Conservation (phyloP, 2,113 vertebrate genomes). For the Albula glossodonta region DNA sequence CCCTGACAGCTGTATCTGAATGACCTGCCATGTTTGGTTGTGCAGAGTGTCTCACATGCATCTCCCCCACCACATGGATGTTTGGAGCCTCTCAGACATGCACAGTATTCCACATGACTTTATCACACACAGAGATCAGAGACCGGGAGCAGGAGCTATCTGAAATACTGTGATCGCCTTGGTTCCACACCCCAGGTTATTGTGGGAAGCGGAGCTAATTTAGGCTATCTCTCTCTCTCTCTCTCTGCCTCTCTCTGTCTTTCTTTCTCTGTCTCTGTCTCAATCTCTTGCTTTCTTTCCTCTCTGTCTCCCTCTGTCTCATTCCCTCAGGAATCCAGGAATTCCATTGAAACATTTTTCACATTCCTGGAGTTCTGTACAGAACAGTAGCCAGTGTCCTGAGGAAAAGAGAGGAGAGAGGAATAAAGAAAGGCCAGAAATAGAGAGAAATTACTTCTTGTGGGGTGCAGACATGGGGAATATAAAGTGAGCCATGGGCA, state of each 20-base stretch:
- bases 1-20: slow-evolving; percentile 47
- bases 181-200: not conserved
- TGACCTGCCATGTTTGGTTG: slow-evolving; percentile 59
- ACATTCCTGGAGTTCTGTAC: slow-evolving; percentile 67
- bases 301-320: slow-evolving; percentile 40
- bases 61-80: not conserved
- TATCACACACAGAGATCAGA: not conserved
- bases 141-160: not conserved
- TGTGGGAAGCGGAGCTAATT: slow-evolving; percentile 24
- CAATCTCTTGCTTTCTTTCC: not conserved
- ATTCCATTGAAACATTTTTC: slow-evolving; percentile 67
- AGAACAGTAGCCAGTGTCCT: slow-evolving; percentile 35
- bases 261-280: not conserved
- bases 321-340: slow-evolving; percentile 59
- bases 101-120: not conserved
- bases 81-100: not conserved
- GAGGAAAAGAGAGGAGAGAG: slow-evolving; percentile 13
- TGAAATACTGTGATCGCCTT: not conserved
- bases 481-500: not conserved
- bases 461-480: not conserved
- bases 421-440: slow-evolving; percentile 40
- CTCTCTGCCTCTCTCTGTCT: slow-evolving; percentile 21
- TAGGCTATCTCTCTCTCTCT: slow-evolving; percentile 18
- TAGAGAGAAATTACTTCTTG: not conserved
- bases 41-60: slow-evolving; percentile 46